Conservation (phyloP, 1,140 invertebrate species). For the Drosophila kanapiae region DNA sequence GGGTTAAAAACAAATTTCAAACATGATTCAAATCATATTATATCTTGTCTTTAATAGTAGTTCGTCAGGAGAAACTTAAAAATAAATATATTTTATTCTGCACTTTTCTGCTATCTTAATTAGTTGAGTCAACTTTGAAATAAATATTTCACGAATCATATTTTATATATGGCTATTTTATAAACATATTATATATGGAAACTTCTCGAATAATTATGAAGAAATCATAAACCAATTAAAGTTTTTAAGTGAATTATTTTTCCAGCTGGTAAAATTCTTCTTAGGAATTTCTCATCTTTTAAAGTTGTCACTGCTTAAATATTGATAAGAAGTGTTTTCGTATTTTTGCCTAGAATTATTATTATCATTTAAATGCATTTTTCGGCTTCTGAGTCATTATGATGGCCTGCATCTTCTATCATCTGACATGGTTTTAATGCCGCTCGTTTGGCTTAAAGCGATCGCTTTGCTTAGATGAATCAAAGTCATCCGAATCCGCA, state of each 20-base stretch:
- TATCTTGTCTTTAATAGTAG: background rate
- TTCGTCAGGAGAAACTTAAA: background rate
- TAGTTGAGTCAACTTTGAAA: too few species aligned
- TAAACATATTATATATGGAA: too few species aligned
- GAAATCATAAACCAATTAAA: too few species aligned
- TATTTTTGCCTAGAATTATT: background rate
- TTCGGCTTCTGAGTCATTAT: background rate
- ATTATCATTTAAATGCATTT: background rate
- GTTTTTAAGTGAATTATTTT: too few species aligned
- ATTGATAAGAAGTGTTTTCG: background rate
- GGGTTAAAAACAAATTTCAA: background rate
- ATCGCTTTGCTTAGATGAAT: constrained; percentile 28
- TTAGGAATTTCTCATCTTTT: background rate
- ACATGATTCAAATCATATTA: background rate
- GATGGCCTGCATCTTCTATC: constrained; percentile 5
- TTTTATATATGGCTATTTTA: too few species aligned
- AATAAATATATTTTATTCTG: too few species aligned
- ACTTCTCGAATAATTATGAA: too few species aligned
- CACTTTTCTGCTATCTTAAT: too few species aligned
- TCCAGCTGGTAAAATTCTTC: background rate
- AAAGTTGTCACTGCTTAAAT: background rate
- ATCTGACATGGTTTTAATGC: constrained; percentile 9
- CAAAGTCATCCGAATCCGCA: constrained; percentile 25
- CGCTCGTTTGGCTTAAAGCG: background rate
- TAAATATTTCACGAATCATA: too few species aligned